Evolutionary conservation across 2,113 vertebrate species (phyloP), one percentile per base, ranked within the genome.

Genomic region (Castor canadensis): DNA sequence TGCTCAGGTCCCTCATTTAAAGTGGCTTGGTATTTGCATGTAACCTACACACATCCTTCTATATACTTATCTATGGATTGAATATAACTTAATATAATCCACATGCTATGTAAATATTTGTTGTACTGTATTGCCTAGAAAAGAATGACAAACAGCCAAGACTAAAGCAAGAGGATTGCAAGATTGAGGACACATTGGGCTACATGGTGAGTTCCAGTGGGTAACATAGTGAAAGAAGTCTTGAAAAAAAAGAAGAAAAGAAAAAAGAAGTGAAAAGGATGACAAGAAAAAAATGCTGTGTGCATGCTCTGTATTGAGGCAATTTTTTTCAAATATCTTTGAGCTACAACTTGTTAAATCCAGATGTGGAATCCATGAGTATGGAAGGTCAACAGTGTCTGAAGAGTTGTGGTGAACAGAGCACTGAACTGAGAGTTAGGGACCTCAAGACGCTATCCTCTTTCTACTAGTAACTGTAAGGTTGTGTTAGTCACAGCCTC

Each of bases 361-460:
- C 52, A 38, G 16, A 87, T n/a, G 26, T 35, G 43, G 38, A 52
- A 56, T 28, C 35, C 26, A 1, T 26, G 9, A 13, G 28, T 6
- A 15, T 9, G 20, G 26, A 81, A 6, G 5, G 5, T 26, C 38
- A 49, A 40, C 28, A 56, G 28, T n/a, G 28, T 7, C 45, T 40
- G 35, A 22, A 35, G 22, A 56, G 35, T 9, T 80, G 28, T 22
- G 54, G 1, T 3, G 0, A 2, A 10, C 2, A 32, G 28, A 92
- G 56, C 0, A 1, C 1, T 3, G 0, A n/a, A 7, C 32, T 64
- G 62, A 45, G 17, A 79, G 16, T n/a, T 15, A 16, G 22, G 26
- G 12, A 10, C 38, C 47, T 49, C 0, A 15, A 45, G 19, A 71
- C 9, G 4, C 30, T 49, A 56, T 43, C 32, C 19, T 62, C n/a